These are phyloP conservation scores for Plutella xylostella DNA, from an alignment of 2,888 invertebrate genomes.

Conservation along the genomic window DNA sequence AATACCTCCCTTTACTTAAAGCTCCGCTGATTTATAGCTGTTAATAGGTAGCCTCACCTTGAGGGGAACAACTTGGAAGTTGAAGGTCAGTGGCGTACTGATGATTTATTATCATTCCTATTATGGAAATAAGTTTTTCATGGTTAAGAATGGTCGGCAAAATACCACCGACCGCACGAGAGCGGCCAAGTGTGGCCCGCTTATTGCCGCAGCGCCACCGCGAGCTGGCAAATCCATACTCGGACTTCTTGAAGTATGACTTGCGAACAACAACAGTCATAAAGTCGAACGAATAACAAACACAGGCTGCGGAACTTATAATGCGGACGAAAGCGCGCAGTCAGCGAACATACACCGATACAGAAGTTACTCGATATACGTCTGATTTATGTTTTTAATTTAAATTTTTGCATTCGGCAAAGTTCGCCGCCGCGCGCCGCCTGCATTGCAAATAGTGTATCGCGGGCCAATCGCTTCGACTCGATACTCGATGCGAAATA, in stretches of 20 bases:
- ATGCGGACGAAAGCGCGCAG: constrained; percentile 7
- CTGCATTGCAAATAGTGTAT: constrained; percentile 57
- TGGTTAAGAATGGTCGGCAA: too few relatives aligned
- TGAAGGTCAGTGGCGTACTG: too few relatives aligned
- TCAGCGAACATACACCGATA: constrained; percentile 49
- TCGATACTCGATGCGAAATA: constrained; percentile 58
- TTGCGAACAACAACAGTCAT: constrained; percentile 4
- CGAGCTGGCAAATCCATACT: neutral
- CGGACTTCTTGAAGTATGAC: neutral
- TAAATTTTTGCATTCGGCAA: constrained; percentile 71
- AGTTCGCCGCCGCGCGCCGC: constrained; percentile 62
- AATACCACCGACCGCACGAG: too few relatives aligned
- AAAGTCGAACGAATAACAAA: constrained; percentile 3
- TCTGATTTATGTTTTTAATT: constrained; percentile 72
- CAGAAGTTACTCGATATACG: constrained; percentile 66
- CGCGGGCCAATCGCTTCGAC: constrained; percentile 32
- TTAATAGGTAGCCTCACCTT: too few relatives aligned
- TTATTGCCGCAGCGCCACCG: too few relatives aligned
- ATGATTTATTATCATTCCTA: too few relatives aligned
- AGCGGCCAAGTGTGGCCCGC: too few relatives aligned
- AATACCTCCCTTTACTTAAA: too few relatives aligned
- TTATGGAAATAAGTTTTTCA: too few relatives aligned
- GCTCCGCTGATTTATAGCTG: too few relatives aligned
- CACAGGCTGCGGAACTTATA: constrained; percentile 5
- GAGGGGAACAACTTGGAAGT: too few relatives aligned